Conservation (phyloP, 2,797 vertebrate species). For the Pangasius larnaudii region DNA sequence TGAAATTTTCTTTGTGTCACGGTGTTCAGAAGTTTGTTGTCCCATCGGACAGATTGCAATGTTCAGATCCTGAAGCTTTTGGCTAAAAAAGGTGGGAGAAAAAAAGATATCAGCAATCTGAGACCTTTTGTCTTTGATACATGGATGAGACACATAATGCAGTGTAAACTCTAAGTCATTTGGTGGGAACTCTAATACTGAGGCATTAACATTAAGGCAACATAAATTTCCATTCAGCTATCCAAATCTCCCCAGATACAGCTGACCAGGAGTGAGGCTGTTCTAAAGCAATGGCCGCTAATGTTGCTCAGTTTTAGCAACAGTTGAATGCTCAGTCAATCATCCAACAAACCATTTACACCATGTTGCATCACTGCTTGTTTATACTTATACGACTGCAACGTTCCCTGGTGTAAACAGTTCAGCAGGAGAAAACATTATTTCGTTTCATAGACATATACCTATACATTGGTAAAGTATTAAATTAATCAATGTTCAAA, state of each 20-base stretch:
- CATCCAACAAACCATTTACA: slow-evolving; percentile 56
- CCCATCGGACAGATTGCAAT: not conserved
- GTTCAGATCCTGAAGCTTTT: not conserved
- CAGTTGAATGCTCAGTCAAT: slow-evolving; percentile 60
- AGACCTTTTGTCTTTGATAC: slow-evolving; percentile 10
- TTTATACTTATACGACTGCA: slow-evolving; percentile 64
- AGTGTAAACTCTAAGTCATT: slow-evolving; percentile 8
- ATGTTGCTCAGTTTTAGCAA: slow-evolving; percentile 62
- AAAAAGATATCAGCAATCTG: not conserved
- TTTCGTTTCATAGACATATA: not conserved
- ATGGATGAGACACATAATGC: not conserved
- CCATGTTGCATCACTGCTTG: slow-evolving; percentile 62
- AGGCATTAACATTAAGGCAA: slow-evolving; percentile 7
- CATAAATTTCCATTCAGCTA: slow-evolving; percentile 42
- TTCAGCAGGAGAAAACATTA: slow-evolving; percentile 31
- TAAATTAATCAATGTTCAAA: not conserved
- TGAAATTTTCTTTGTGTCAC: not conserved
- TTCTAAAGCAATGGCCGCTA: slow-evolving; percentile 56
- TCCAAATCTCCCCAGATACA: slow-evolving; percentile 78
- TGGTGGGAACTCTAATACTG: slow-evolving; percentile 22
- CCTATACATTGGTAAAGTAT: not conserved
- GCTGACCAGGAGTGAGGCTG: slow-evolving; percentile 57
- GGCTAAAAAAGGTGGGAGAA: not conserved
- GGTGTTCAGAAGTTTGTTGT: not conserved
- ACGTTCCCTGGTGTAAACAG: slow-evolving; percentile 63